These are phyloP conservation scores for Heliornis fulica DNA, from an alignment of 2,113 vertebrate species.

Conservation along the genomic window DNA sequence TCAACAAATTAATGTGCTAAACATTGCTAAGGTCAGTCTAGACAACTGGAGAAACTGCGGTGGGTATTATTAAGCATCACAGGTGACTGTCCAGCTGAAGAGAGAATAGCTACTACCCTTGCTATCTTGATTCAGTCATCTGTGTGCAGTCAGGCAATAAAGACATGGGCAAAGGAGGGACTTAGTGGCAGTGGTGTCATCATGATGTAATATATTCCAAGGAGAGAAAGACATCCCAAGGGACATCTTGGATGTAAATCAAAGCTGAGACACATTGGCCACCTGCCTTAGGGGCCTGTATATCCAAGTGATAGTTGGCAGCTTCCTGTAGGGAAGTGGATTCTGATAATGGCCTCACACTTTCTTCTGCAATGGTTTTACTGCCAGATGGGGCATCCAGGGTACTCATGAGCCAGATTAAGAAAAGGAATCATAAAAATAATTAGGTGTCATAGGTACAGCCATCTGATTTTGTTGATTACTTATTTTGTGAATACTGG, in stretches of 20 bases:
- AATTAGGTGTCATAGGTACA: background rate
- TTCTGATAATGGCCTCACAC: background rate
- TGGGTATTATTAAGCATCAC: background rate
- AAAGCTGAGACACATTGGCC: background rate
- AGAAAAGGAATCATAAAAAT: background rate
- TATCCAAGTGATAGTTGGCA: background rate
- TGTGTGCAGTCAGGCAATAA: background rate
- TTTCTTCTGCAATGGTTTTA: background rate
- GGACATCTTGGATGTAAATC: background rate
- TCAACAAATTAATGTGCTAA: background rate
- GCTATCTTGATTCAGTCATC: background rate
- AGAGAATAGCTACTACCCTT: background rate
- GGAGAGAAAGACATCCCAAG: background rate
- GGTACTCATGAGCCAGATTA: background rate
- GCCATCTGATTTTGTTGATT: background rate
- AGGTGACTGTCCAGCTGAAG: background rate
- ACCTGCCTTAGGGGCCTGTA: background rate
- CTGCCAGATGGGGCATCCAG: background rate
- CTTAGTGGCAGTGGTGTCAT: background rate
- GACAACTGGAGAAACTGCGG: background rate
- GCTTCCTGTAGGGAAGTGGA: background rate
- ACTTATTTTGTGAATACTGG: background rate
- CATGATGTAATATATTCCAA: background rate
- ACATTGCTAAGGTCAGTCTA: accelerated
- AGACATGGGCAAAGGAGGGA: background rate